Conservation (phyloP, 2,113 vertebrate genomes). For the Porphyrio hochstetteri region DNA sequence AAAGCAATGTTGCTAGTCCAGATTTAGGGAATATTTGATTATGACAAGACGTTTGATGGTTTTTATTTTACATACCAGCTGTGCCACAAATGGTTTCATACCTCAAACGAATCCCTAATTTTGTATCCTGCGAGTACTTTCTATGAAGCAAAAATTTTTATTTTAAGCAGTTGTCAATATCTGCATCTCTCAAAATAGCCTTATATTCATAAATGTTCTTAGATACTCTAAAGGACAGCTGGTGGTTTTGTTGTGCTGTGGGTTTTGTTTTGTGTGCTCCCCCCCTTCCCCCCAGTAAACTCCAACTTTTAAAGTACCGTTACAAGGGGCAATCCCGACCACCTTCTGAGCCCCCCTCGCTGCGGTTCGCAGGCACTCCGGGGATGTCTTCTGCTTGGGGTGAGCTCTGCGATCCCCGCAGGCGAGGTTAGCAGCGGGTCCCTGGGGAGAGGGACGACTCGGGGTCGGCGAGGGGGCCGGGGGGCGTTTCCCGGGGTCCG, state of each 20-base stretch:
- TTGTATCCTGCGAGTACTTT: background rate
- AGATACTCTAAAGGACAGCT: background rate
- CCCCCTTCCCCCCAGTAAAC: background rate
- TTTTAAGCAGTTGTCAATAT: background rate
- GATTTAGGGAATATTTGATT: constrained; percentile 52
- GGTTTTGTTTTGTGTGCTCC: background rate
- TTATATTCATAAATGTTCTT: background rate
- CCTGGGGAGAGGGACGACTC: background rate
- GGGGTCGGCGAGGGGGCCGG: background rate
- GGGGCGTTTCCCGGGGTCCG: background rate
- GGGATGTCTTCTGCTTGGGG: background rate
- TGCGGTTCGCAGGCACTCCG: background rate
- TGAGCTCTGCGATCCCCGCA: background rate
- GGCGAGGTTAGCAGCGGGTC: background rate
- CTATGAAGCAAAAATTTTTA: background rate
- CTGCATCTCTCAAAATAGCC: background rate
- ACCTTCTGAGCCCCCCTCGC: background rate
- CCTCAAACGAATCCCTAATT: background rate
- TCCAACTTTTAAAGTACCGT: background rate
- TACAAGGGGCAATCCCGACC: background rate
- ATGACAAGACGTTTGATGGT: constrained; percentile 66
- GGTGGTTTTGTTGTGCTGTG: background rate
- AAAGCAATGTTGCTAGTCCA: constrained; percentile 60
- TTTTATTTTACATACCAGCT: constrained; percentile 61
- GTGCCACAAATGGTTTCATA: constrained; percentile 31